Evolutionary conservation across 2,888 invertebrate genomes (phyloP), one percentile per base, ranked within the genome.

Genomic region (Urechis unicinctus): DNA sequence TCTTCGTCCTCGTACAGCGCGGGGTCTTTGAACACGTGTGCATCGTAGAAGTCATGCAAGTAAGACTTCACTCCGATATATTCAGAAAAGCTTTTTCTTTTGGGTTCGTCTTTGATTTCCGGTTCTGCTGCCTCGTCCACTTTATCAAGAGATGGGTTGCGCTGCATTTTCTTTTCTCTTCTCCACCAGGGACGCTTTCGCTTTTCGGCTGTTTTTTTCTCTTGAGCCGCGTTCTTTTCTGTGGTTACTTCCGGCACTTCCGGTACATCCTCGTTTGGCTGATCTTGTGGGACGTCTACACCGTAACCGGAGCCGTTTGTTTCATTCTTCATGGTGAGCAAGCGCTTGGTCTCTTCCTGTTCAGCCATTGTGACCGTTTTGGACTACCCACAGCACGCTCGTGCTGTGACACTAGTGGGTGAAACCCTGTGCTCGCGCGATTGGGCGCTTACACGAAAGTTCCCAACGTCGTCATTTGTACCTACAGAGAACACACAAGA

Each of bases 41-140:
- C 63, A 55, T 80, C 80, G 66, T 81, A 81, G 68, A 81, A 81
- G 57, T 81, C 71, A 61, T 81, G 80, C 50, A 81, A 70, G 63
- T 81, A 81, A n/a, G 80, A 80, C 55, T 72, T 74, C 24, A 81
- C 80, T 9, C 81, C 81, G 63, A 81, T 80, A 62, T 77, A 77
- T n/a, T 49, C 57, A 3, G 50, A 45, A 44, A 42, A 56, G 13
- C 25, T 6, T 48, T 26, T 48, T 28, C 50, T 73, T 71, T 24
- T 26, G 30, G 17, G 28, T n/a, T 45, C 30, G 25, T 30, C 50
- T 4, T 45, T 22, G 22, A 42, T 48, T n/a, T n/a, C 28, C 31
- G 4, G 30, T 47, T 55, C 54, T 49, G n/a, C 13, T 41, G 55
- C 60, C 51, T 57, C 61, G 28, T 57, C 58, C 17, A 60, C 56